Conservation (phyloP, 2,888 invertebrate species). For the Anaspis maculata region DNA sequence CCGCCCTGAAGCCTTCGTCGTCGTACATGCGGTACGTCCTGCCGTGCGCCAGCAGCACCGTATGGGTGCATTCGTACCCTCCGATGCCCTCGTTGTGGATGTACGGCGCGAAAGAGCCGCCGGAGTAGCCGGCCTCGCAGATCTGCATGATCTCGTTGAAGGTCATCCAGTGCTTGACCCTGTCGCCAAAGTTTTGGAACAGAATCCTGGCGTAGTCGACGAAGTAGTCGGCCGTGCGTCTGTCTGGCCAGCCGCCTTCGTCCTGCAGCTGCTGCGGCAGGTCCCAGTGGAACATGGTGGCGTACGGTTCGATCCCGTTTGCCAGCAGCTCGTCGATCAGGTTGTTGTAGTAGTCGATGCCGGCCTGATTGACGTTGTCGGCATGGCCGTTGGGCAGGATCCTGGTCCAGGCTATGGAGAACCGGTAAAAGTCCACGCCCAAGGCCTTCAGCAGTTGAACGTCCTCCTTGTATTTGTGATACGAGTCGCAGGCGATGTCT, state of each 20-base stretch:
- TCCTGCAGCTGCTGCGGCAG: conserved; percentile 31
- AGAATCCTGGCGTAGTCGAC: conserved; percentile 5
- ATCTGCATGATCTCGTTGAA: conserved; percentile 10
- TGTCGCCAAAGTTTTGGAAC: conserved; percentile 53
- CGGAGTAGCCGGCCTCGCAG: conserved; percentile 5
- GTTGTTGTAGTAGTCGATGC: conserved; percentile 65
- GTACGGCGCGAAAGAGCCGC: background rate
- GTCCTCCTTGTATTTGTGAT: conserved; percentile 54
- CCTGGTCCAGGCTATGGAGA: conserved; percentile 19
- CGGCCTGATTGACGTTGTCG: conserved; percentile 56
- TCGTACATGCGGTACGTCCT: conserved; percentile 55
- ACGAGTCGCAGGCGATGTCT: conserved; percentile 57
- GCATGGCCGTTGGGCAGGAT: conserved; percentile 51
- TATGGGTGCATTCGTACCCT: conserved; percentile 55
- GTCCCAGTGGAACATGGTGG: conserved; percentile 27
- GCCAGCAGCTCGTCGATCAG: conserved; percentile 60
- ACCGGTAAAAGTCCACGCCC: conserved; percentile 47
- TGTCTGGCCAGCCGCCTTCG: conserved; percentile 56
- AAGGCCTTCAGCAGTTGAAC: conserved; percentile 47
- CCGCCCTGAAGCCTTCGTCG: conserved; percentile 44
- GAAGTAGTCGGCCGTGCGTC: conserved; percentile 27
- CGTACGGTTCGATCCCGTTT: conserved; percentile 36
- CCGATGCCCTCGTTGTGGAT: conserved; percentile 48
- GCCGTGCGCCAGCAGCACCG: conserved; percentile 57
- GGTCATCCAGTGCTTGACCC: conserved; percentile 49